Base-by-base conservation (phyloP, 2,113 vertebrate genomes). In the Chinchilla lanigera region DNA sequence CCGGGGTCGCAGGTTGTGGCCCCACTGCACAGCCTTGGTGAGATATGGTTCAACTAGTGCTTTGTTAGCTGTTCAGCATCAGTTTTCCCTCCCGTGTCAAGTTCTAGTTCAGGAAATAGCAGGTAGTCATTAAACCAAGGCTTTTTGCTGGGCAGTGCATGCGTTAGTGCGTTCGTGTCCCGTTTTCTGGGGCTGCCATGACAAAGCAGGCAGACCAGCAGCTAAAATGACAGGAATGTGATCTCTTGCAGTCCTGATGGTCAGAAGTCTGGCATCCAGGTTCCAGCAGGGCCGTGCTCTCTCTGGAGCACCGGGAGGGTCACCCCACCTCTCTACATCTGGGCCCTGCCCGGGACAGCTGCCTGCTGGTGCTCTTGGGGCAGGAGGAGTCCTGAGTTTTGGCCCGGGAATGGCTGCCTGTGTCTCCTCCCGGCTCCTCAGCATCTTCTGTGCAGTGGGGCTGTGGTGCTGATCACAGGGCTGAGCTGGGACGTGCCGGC, bases 301-400 rank as follows among this genome's bases (percentile, higher is more conserved):
- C 28, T 0, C n/a, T 0, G n/a, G 47, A 17, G 52, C 35, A 6
- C 30, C 0, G 4, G 11, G 28, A 9, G n/a, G 44, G 1, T 28
- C 38, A 38, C 20, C 33, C 41, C 33, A 3, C 38, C 44, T 33
- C 56, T 54, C 35, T 63, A 3, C 22, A 3, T 52, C 41, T 16
- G 28, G 35, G 14, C 52, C 33, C 38, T 11, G 3, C 58, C 7
- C 28, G 11, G 28, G 56, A 65, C 17, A 33, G 8, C 16, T 41
- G n/a, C 5, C 83, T 33, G 58, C 26, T 5, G 26, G 19, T 60
- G 52, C 24, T 1, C 24, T 0, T 0, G 4, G 47, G 71, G 20
- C 33, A 19, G 77, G 67, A 44, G n/a, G 69, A 16, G 69, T 9
- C 69, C n/a, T 10, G 20, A 73, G 8, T 41, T 1, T 3, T 4